Evolutionary conservation across 2,888 invertebrate species (phyloP).

Genomic region (Epiblema foenella): DNA sequence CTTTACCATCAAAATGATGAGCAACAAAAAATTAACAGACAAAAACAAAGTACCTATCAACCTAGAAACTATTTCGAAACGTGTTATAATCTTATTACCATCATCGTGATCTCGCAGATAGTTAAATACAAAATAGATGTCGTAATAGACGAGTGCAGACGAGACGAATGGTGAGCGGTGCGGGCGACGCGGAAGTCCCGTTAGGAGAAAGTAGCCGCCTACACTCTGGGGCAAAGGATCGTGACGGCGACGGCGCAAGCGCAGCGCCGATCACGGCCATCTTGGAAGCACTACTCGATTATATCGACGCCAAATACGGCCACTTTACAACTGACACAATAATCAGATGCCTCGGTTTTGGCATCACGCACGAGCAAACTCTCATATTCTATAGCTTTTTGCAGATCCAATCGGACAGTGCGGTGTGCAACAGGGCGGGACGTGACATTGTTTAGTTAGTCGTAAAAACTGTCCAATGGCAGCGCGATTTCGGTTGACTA

Average conservation of each 20-base stretch:
- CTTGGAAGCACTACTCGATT: slow-evolving; percentile 67
- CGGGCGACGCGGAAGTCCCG: slow-evolving; percentile 69
- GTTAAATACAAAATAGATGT: slow-evolving; percentile 74
- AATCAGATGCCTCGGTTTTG: slow-evolving; percentile 51
- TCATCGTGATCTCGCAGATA: slow-evolving; percentile 68
- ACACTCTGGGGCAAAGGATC: slow-evolving; percentile 69
- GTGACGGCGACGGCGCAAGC: slow-evolving; percentile 58
- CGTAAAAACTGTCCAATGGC: slow-evolving; percentile 37
- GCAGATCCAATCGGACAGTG: slow-evolving; percentile 41
- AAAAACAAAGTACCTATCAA: slow-evolving; percentile 51
- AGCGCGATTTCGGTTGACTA: slow-evolving; percentile 47
- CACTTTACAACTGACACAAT: slow-evolving; percentile 54
- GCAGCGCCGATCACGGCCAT: slow-evolving; percentile 63
- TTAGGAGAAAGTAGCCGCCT: slow-evolving; percentile 84
- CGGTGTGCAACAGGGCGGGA: slow-evolving; percentile 40
- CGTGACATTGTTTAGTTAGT: slow-evolving; percentile 38
- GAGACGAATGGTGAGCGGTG: slow-evolving; percentile 49
- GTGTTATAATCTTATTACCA: slow-evolving; percentile 54
- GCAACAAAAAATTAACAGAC: slow-evolving; percentile 45
- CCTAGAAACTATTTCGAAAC: slow-evolving; percentile 61
- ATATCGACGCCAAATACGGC: slow-evolving; percentile 62
- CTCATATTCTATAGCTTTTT: slow-evolving; percentile 45
- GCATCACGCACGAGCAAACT: slow-evolving; percentile 51
- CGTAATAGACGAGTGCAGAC: slow-evolving; percentile 58
- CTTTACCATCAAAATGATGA: slow-evolving; percentile 15